Evolutionary conservation across 2,888 invertebrate genomes (phyloP).

Genomic region (Scrobipalpa atriplicella): DNA sequence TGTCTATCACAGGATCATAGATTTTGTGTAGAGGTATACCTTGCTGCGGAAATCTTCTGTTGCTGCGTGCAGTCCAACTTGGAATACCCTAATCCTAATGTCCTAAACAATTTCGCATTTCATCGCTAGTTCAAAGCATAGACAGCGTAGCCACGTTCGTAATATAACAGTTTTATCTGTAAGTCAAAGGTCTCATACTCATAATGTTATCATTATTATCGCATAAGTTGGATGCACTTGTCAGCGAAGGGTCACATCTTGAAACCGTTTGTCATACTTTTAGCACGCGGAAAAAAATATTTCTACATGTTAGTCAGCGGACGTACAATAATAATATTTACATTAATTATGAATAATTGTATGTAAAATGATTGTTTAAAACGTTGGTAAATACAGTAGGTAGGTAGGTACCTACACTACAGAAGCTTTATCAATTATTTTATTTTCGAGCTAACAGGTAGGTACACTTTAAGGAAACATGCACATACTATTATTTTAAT

Average conservation of each 20-base stretch:
- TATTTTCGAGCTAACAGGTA: too few species aligned
- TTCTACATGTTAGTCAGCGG: not conserved
- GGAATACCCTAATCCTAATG: too few species aligned
- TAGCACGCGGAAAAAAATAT: not conserved
- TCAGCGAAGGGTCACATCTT: not conserved
- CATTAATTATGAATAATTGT: not conserved
- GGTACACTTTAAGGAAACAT: too few species aligned
- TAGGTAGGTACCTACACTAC: too few species aligned
- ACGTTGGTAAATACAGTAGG: not conserved
- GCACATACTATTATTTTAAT: too few species aligned
- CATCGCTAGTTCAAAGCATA: not conserved
- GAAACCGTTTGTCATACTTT: not conserved
- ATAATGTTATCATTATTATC: not conserved
- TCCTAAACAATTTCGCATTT: not conserved
- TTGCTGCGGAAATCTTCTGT: too few species aligned
- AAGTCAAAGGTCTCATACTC: not conserved
- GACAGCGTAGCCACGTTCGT: not conserved
- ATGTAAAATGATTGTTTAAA: not conserved
- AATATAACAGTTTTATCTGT: not conserved
- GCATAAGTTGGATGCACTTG: slow-evolving; percentile 17
- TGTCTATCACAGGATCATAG: too few species aligned
- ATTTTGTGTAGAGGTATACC: too few species aligned
- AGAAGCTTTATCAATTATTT: too few species aligned
- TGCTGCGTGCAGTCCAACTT: too few species aligned
- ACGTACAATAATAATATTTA: not conserved